phyloP scores from a whole-genome alignment of 1,140 invertebrate species.

The Aleiodes sp. region DNA sequence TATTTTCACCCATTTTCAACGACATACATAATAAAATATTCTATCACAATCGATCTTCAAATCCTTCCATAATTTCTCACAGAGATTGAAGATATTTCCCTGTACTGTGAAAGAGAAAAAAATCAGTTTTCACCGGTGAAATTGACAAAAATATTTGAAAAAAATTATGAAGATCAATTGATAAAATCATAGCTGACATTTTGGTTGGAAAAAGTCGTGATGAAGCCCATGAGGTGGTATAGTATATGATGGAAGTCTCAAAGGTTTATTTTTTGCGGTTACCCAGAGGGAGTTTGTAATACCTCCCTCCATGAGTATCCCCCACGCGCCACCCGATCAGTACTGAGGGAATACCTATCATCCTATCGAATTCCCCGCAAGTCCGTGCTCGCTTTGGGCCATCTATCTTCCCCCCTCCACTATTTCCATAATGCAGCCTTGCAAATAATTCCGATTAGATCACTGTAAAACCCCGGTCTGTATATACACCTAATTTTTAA shows the following conservation, averaged over 20 bases:
- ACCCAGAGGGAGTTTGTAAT: neutral
- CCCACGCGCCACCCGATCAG: slow-evolving; percentile 5
- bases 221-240: neutral
- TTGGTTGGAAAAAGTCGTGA: slow-evolving; percentile 15
- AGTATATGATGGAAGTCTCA: neutral
- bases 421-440: slow-evolving; percentile 31
- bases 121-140: too few relatives aligned
- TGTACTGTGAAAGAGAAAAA: too few relatives aligned
- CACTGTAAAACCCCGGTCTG: slow-evolving; percentile 4
- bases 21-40: too few relatives aligned
- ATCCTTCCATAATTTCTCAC: too few relatives aligned
- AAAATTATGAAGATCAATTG: too few relatives aligned
- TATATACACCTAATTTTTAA: slow-evolving; percentile 4
- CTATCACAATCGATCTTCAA: too few relatives aligned
- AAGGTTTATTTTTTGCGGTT: neutral
- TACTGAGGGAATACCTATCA: slow-evolving; percentile 28
- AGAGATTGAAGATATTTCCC: too few relatives aligned
- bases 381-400: slow-evolving; percentile 30
- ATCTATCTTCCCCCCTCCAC: slow-evolving; percentile 18
- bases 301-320: neutral
- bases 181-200: slow-evolving; percentile 12
- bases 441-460: slow-evolving; percentile 34
- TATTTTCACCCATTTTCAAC: too few relatives aligned
- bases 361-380: slow-evolving; percentile 31
- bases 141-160: too few relatives aligned